Evolutionary conservation across 2,888 invertebrate genomes (phyloP).

Genomic region (Vesta saturnalis): DNA sequence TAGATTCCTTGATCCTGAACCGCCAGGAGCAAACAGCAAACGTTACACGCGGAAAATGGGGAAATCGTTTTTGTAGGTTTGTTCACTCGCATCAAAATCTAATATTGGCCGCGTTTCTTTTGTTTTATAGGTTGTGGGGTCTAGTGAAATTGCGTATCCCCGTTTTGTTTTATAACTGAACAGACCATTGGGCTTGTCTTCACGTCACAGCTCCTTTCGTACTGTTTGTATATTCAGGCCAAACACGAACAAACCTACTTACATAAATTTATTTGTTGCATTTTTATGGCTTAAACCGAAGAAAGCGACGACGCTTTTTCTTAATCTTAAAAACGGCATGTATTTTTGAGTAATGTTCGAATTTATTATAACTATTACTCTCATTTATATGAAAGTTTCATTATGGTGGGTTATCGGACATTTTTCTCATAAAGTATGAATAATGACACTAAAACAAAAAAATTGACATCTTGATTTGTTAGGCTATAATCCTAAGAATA

Average conservation of each 20-base stretch:
- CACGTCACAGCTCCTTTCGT: conserved; percentile 25
- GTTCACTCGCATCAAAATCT: conserved; percentile 41
- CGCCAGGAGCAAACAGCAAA: conserved; percentile 42
- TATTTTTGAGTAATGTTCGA: neutral
- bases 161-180: conserved; percentile 24
- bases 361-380: neutral
- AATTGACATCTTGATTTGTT: neutral
- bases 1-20: conserved; percentile 45
- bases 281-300: neutral
- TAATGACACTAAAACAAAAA: neutral
- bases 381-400: neutral
- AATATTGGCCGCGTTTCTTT: conserved; percentile 38
- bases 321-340: neutral
- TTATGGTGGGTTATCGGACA: neutral
- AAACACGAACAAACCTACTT: neutral
- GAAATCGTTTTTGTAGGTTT: conserved; percentile 45
- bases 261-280: neutral
- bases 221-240: conserved; percentile 9
- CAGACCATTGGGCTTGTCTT: conserved; percentile 28
- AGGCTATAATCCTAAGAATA: neutral
- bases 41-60: conserved; percentile 43
- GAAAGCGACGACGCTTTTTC: neutral
- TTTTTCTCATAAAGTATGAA: neutral
- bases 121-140: conserved; percentile 36
- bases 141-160: conserved; percentile 31